Evolutionary conservation across 2,888 invertebrate species (phyloP).

Genomic region (Microchrysa polita): DNA sequence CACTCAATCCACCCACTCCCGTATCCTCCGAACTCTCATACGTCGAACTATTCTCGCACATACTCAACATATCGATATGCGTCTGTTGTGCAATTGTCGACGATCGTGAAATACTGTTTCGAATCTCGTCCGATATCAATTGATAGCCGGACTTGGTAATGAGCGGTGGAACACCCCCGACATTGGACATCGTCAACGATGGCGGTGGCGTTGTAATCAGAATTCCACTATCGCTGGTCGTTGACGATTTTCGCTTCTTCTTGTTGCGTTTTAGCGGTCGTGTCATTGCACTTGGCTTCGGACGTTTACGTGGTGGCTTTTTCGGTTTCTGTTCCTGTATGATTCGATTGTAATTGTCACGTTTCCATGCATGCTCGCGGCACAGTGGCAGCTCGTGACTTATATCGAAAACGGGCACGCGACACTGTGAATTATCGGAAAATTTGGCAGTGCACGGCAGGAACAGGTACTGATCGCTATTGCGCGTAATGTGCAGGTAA

Average conservation of each 20-base stretch:
- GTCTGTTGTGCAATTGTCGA: slow-evolving; percentile 54
- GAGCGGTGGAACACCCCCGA: background rate
- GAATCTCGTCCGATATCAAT: slow-evolving; percentile 47
- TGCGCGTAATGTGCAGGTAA: slow-evolving; percentile 83
- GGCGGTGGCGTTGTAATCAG: slow-evolving; percentile 49
- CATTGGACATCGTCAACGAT: slow-evolving; percentile 7
- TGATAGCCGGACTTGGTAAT: slow-evolving; percentile 22
- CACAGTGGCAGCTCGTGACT: slow-evolving; percentile 85
- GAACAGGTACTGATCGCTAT: slow-evolving; percentile 84
- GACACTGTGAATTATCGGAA: slow-evolving; percentile 80
- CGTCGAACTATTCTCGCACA: slow-evolving; percentile 71
- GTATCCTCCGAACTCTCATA: slow-evolving; percentile 74
- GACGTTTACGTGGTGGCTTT: slow-evolving; percentile 72
- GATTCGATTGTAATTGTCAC: slow-evolving; percentile 84
- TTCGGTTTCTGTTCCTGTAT: slow-evolving; percentile 80
- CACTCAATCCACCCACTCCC: slow-evolving; percentile 69
- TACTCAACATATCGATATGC: slow-evolving; percentile 62
- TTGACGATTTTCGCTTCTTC: slow-evolving; percentile 63
- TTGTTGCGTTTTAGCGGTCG: slow-evolving; percentile 69
- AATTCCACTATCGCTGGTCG: slow-evolving; percentile 54
- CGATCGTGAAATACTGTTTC: slow-evolving; percentile 50
- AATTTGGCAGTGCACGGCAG: slow-evolving; percentile 83
- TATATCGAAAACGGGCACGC: slow-evolving; percentile 80
- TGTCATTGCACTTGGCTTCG: slow-evolving; percentile 68
- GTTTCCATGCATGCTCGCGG: slow-evolving; percentile 83